These are phyloP conservation scores for Chiridota heheva DNA, from an alignment of 35 echinoderm and acorn worm species.

Conservation along the genomic window DNA sequence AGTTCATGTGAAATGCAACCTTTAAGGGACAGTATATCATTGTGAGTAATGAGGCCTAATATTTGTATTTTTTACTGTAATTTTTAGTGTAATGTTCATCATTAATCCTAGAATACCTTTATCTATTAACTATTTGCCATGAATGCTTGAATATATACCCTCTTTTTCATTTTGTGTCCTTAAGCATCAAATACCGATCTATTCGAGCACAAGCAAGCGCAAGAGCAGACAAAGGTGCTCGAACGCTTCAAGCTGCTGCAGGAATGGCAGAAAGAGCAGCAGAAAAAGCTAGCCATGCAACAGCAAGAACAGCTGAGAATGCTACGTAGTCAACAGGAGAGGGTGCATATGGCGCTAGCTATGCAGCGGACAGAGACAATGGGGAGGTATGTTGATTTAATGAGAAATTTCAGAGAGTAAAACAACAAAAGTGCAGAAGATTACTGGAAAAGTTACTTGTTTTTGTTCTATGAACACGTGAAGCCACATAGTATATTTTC, in stretches of 20 bases:
- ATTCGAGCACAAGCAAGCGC: constrained; percentile 65
- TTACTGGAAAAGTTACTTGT: background rate
- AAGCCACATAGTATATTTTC: background rate
- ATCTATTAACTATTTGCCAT: too few species aligned
- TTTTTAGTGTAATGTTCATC: too few species aligned
- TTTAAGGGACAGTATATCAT: too few species aligned
- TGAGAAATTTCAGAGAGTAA: background rate
- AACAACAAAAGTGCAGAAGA: background rate
- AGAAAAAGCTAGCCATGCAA: constrained; percentile 51
- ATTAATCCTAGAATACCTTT: too few species aligned
- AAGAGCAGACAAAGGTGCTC: constrained; percentile 55
- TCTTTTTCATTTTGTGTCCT: background rate
- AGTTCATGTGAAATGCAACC: too few species aligned
- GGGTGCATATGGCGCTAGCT: constrained; percentile 57
- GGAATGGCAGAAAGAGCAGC: constrained; percentile 80
- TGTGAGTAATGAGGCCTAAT: too few species aligned
- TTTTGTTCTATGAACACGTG: background rate
- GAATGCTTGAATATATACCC: background rate
- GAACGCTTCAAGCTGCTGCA: constrained; percentile 56
- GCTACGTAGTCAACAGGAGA: constrained; percentile 62
- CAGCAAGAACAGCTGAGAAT: constrained; percentile 71
- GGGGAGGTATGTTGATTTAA: constrained; percentile 70
- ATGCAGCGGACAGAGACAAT: constrained; percentile 81
- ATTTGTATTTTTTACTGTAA: too few species aligned
- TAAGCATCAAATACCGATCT: constrained; percentile 39